Evolutionary conservation across 2,888 invertebrate species (phyloP).

Genomic region (Parochlus steinenii): DNA sequence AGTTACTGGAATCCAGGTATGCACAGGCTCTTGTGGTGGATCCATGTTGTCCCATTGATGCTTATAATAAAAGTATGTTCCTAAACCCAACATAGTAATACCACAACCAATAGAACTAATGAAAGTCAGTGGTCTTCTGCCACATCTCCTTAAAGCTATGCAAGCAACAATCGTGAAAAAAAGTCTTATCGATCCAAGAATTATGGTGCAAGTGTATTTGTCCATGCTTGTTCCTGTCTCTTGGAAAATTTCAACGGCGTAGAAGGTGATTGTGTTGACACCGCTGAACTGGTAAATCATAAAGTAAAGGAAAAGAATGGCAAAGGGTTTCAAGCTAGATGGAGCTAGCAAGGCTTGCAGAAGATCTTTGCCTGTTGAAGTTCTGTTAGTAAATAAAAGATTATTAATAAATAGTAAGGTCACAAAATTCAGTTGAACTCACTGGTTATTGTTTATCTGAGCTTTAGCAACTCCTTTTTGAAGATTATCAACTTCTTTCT

Average conservation of each 20-base stretch:
- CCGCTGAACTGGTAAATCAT: constrained; percentile 55
- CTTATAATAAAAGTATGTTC: constrained; percentile 41
- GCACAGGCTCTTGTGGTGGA: constrained; percentile 24
- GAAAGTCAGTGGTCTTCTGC: constrained; percentile 44
- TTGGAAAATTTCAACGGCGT: constrained; percentile 47
- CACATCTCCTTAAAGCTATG: constrained; percentile 39
- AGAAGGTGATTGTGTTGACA: constrained; percentile 50
- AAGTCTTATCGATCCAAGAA: constrained; percentile 41
- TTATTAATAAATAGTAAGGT: background rate
- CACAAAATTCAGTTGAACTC: background rate
- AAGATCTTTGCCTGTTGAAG: constrained; percentile 29
- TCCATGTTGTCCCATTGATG: constrained; percentile 33
- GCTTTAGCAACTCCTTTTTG: constrained; percentile 43
- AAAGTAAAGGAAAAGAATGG: constrained; percentile 43
- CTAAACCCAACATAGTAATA: constrained; percentile 40
- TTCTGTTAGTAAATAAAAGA: constrained; percentile 12
- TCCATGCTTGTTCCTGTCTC: constrained; percentile 39
- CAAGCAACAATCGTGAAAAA: constrained; percentile 46
- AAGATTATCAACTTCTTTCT: constrained; percentile 43
- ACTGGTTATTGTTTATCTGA: constrained; percentile 31
- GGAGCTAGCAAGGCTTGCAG: constrained; percentile 39
- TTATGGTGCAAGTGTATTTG: constrained; percentile 41
- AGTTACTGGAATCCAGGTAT: constrained; percentile 44
- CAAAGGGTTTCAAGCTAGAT: constrained; percentile 45
- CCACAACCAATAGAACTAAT: constrained; percentile 47